phyloP scores from a whole-genome alignment of 2,113 vertebrate genomes.

The Ciconia maguari region DNA sequence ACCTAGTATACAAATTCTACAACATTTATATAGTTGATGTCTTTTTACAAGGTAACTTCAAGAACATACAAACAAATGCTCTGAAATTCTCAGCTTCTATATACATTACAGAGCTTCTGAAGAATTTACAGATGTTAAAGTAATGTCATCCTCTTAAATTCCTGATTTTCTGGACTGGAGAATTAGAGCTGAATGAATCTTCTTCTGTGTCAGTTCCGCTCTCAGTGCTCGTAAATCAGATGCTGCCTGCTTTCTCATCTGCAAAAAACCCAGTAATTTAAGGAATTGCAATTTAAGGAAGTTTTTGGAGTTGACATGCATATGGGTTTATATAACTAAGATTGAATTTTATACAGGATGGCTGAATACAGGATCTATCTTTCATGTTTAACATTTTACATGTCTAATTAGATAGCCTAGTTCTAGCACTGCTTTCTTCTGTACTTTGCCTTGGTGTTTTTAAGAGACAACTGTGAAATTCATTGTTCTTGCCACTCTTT shows the following conservation, averaged over 20 bases:
- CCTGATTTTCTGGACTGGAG: slow-evolving; percentile 14
- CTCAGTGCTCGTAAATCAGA: slow-evolving; percentile 82
- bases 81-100: neutral
- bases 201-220: slow-evolving; percentile 87
- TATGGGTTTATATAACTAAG: neutral
- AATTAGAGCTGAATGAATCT: slow-evolving; percentile 71
- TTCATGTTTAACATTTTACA: neutral
- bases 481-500: neutral
- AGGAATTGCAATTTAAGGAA: neutral
- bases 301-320: neutral
- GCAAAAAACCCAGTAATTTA: slow-evolving; percentile 32
- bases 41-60: neutral
- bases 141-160: neutral
- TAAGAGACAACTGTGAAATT: neutral
- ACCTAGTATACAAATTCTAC: neutral
- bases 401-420: neutral
- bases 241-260: slow-evolving; percentile 89
- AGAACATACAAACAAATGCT: neutral
- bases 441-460: neutral
- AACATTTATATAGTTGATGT: neutral
- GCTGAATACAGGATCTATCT: neutral
- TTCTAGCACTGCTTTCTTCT: neutral
- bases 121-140: neutral
- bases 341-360: neutral
- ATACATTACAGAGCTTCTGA: neutral